Percentiles rank a stretch among this genome's conserved stretches.
These are phyloP conservation scores for Orientallactaga bullata DNA, from an alignment of 2,113 vertebrate species.

Conservation along the genomic window DNA sequence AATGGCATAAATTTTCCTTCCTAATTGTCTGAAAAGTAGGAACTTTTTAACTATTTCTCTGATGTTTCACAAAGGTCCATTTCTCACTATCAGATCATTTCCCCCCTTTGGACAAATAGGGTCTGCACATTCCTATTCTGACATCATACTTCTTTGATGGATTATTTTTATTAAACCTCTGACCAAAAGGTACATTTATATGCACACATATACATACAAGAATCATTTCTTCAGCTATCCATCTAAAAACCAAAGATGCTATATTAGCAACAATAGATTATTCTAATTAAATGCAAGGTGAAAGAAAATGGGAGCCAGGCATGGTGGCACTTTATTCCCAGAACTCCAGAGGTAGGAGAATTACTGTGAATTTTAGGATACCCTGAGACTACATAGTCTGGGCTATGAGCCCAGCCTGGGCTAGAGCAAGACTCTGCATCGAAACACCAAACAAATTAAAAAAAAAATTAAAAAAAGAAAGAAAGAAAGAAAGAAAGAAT, in stretches of 20 bases:
- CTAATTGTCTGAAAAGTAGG: background rate
- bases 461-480: too few species aligned
- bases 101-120: background rate
- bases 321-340: background rate
- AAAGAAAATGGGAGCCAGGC: background rate
- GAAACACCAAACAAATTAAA: too few species aligned
- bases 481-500: too few species aligned
- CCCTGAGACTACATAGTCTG: too few species aligned
- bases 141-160: background rate
- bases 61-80: background rate
- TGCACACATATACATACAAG: background rate
- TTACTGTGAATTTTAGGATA: background rate
- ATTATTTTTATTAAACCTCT: background rate
- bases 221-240: background rate
- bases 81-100: background rate
- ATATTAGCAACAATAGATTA: background rate
- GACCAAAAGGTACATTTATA: background rate
- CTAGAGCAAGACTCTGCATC: too few species aligned
- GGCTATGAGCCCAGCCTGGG: too few species aligned
- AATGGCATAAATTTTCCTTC: background rate
- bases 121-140: rapidly evolving
- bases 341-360: background rate
- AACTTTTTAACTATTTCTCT: background rate
- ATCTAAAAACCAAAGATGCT: background rate
- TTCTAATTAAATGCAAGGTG: background rate